These are phyloP conservation scores for Drosophila setosimentum DNA, from an alignment of 2,888 invertebrate species.

Conservation along the genomic window DNA sequence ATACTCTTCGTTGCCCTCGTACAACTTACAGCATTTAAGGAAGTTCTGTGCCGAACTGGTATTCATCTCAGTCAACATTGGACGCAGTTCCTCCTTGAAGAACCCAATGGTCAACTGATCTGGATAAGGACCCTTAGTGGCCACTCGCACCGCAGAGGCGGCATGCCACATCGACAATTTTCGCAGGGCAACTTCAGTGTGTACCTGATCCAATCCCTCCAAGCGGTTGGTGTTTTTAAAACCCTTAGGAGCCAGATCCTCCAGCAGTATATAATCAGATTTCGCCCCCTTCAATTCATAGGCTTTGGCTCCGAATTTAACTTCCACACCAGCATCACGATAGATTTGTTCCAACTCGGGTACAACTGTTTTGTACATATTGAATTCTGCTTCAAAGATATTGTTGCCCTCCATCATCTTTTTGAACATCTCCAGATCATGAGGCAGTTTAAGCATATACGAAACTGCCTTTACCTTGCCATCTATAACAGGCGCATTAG, in stretches of 20 bases:
- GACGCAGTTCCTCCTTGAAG: constrained; percentile 41
- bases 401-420: constrained; percentile 53
- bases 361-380: constrained; percentile 69
- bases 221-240: constrained; percentile 75
- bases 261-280: constrained; percentile 65
- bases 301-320: constrained; percentile 72
- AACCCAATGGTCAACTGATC: constrained; percentile 27
- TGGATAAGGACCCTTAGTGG: constrained; percentile 60
- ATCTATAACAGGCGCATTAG: constrained; percentile 15
- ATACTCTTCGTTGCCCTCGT: constrained; percentile 51
- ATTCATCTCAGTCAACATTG: constrained; percentile 38
- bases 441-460: constrained; percentile 67
- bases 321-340: constrained; percentile 59
- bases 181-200: constrained; percentile 68
- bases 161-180: constrained; percentile 83
- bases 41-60: constrained; percentile 29
- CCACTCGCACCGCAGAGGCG: constrained; percentile 70
- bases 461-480: constrained; percentile 53
- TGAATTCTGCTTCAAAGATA: constrained; percentile 72
- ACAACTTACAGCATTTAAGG: constrained; percentile 42
- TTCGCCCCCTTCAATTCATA: constrained; percentile 64
- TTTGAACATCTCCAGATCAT: constrained; percentile 43
- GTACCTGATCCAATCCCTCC: constrained; percentile 73
- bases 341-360: constrained; percentile 79
- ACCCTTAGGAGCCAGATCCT: constrained; percentile 71